Evolutionary conservation across 2,113 vertebrate species (phyloP).

Genomic region (Cyprinodon brontotheroides): DNA sequence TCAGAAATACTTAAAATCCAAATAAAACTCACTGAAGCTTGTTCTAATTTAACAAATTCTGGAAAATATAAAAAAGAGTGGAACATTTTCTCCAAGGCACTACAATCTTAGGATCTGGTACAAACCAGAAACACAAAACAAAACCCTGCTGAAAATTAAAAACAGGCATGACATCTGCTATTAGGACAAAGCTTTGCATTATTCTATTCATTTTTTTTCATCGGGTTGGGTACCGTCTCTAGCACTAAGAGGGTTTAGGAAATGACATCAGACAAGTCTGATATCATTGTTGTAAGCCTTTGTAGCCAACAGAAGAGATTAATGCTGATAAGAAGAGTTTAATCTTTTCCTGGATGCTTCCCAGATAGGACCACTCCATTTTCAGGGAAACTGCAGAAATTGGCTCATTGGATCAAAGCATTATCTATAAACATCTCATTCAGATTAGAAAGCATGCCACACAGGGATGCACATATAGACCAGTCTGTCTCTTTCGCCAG

Average conservation of each 20-base stretch:
- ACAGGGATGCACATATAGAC: background rate
- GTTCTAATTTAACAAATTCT: no score
- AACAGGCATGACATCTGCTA: background rate
- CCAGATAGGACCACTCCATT: conserved; percentile 22
- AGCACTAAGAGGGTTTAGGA: conserved; percentile 11
- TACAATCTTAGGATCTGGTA: no score
- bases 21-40: no score
- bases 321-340: conserved; percentile 41
- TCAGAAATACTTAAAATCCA: no score
- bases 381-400: conserved; percentile 11
- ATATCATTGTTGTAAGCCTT: conserved; percentile 37
- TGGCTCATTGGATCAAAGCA: conserved; percentile 10
- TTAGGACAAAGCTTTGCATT: background rate
- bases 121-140: background rate
- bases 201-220: background rate
- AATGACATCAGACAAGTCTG: conserved; percentile 15
- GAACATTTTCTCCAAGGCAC: no score
- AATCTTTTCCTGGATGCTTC: conserved; percentile 38
- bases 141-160: background rate
- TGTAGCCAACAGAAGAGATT: conserved; percentile 37
- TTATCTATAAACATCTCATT: conserved; percentile 5
- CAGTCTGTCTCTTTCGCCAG: background rate
- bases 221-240: background rate
- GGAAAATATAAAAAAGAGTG: no score
- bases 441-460: background rate